Conservation (phyloP, 2,797 vertebrate genomes). For the Melanotaenia trifasciata region DNA sequence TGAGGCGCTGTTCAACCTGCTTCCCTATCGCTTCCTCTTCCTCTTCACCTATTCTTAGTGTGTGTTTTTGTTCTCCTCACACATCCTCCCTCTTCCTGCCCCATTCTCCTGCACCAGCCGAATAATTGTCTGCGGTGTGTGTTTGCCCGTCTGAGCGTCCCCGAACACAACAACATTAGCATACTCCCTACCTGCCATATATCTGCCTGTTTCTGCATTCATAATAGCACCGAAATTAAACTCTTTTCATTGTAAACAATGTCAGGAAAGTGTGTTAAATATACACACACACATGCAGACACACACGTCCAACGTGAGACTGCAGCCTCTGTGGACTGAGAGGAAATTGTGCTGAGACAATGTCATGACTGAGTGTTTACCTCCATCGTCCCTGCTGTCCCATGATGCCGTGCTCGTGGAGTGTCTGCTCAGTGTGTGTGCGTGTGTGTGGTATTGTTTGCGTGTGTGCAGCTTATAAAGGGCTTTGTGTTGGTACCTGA, state of each 20-base stretch:
- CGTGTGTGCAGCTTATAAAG: slow-evolving; percentile 49
- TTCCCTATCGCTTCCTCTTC: slow-evolving; percentile 73
- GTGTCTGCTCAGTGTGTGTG: slow-evolving; percentile 18
- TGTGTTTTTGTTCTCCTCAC: slow-evolving; percentile 53
- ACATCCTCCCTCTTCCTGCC: slow-evolving; percentile 68
- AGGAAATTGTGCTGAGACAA: slow-evolving; percentile 63
- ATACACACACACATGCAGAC: slow-evolving; percentile 14
- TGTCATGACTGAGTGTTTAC: slow-evolving; percentile 62
- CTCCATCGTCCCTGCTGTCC: slow-evolving; percentile 5
- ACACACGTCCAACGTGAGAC: slow-evolving; percentile 36
- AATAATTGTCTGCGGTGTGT: slow-evolving; percentile 35
- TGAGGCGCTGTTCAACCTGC: slow-evolving; percentile 50
- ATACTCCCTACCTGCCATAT: slow-evolving; percentile 41
- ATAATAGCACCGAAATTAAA: slow-evolving; percentile 60
- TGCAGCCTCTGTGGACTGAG: slow-evolving; percentile 30
- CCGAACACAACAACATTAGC: slow-evolving; percentile 63
- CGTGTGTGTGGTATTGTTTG: slow-evolving; percentile 39
- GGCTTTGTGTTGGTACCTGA: slow-evolving; percentile 55
- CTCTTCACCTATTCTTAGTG: slow-evolving; percentile 70
- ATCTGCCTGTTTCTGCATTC: slow-evolving; percentile 41
- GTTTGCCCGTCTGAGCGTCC: slow-evolving; percentile 37
- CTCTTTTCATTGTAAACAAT: slow-evolving; percentile 73
- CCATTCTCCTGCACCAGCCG: slow-evolving; percentile 50
- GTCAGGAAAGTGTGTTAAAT: slow-evolving; percentile 61
- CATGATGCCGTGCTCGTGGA: slow-evolving; percentile 17